Evolutionary conservation across 2,888 invertebrate species (phyloP).

Genomic region (Phragmatobia fuliginosa): DNA sequence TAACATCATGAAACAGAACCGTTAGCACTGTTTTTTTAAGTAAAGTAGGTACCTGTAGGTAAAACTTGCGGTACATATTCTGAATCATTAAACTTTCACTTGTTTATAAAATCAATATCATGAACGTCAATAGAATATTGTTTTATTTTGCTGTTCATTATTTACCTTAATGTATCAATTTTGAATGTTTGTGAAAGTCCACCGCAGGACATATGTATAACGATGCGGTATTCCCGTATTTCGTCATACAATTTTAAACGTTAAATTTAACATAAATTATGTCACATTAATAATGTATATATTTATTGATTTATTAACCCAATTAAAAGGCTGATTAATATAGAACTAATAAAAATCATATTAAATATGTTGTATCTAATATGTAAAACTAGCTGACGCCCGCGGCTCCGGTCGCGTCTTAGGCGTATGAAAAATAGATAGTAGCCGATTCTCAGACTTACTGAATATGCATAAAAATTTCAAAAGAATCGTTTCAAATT

Average conservation of each 20-base stretch:
- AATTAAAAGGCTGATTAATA: too few relatives aligned
- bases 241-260: not conserved
- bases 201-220: too few relatives aligned
- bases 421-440: too few relatives aligned
- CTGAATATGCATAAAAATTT: too few relatives aligned
- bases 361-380: too few relatives aligned
- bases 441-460: too few relatives aligned
- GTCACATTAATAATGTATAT: not conserved
- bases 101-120: not conserved
- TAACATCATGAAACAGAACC: not conserved
- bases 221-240: not conserved
- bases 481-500: too few relatives aligned
- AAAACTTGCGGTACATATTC: too few relatives aligned
- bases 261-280: not conserved
- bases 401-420: too few relatives aligned
- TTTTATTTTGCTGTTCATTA: not conserved
- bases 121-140: not conserved
- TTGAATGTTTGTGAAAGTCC: not conserved
- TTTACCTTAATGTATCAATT: not conserved
- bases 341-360: too few relatives aligned
- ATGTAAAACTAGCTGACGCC: too few relatives aligned
- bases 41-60: not conserved
- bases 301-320: too few relatives aligned
- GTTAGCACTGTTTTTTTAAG: not conserved
- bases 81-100: not conserved